Percentiles rank a stretch among this genome's conserved stretches.
Conservation (phyloP, 2,113 vertebrate genomes). For the Eurypyga helias region DNA sequence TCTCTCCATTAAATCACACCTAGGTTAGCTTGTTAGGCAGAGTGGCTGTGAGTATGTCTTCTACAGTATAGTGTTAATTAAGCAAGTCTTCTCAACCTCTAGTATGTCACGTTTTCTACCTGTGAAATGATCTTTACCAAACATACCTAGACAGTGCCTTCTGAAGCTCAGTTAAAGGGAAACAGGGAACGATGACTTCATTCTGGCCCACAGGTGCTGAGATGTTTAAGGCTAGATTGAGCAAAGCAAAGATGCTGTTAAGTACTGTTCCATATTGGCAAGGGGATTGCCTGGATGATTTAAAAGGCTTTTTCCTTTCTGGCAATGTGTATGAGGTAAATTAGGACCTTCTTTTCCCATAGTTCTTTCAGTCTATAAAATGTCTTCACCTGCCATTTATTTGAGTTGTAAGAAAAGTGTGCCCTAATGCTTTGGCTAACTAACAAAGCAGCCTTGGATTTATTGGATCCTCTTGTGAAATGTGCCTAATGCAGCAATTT, state of each 20-base stretch:
- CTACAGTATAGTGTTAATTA: not conserved
- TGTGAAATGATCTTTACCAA: not conserved
- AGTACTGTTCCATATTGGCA: constrained; percentile 29
- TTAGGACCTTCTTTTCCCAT: constrained; percentile 15
- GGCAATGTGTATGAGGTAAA: constrained; percentile 20
- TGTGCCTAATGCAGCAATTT: constrained; percentile 45
- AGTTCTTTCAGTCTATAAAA: constrained; percentile 51
- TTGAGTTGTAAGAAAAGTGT: constrained; percentile 26
- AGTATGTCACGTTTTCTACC: not conserved
- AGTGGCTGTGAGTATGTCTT: not conserved
- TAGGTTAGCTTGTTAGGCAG: not conserved
- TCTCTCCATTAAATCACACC: not conserved
- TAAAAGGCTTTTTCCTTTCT: constrained; percentile 51
- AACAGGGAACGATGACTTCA: not conserved
- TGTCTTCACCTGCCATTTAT: constrained; percentile 52
- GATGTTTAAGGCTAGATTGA: not conserved
- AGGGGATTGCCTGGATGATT: constrained; percentile 39
- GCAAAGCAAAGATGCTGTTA: constrained; percentile 7
- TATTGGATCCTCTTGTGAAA: constrained; percentile 41
- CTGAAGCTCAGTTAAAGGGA: not conserved
- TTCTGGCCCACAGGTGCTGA: not conserved
- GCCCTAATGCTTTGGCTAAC: constrained; percentile 41
- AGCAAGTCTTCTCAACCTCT: not conserved
- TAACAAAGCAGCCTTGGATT: constrained; percentile 38
- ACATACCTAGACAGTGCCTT: not conserved